Evolutionary conservation across 2,113 vertebrate genomes (phyloP), one percentile per base, ranked within the genome.

Genomic region (Ia io): DNA sequence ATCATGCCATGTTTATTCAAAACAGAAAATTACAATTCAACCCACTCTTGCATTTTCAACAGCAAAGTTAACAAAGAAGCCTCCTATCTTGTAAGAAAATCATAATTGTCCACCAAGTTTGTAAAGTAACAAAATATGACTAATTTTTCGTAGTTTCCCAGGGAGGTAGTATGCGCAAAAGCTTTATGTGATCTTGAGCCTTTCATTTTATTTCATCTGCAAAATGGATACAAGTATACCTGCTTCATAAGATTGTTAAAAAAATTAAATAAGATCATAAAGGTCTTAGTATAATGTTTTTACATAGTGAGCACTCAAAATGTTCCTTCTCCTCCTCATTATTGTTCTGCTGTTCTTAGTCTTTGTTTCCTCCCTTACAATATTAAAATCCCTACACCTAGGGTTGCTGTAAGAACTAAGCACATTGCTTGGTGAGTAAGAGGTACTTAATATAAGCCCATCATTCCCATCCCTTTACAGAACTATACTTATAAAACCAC

Each of bases 191-290:
- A 92, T 61, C 37, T 74, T 86, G n/a, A 93, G 44, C 16, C 32
- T 77, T 79, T 90, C 77, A 89, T 53, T 95, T 90, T 84, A 16
- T 51, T 88, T 86, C 25, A 97, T 18, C 28, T 90, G 25, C 35
- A 90, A 86, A 85, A 87, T 53, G 89, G 23, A 17, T 35, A 91
- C 44, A 94, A 10, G 17, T 69, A 1, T 63, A 87, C 25, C 32
- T 28, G 22, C 10, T n/a, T 74, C 23, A 69, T 1, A 84, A 23
- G 17, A 86, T 18, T 90, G 42, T 7, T 88, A 7, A 69, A 73
- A 94, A 35, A 79, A 93, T 51, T 90, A 91, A 80, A 61, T 42
- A 37, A 91, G 25, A 85, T 65, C 71, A 89, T 65, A 37, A 89
- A 86, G 30, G 65, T 84, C 70, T 88, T 28, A 96, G 37, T 3